phyloP scores from a whole-genome alignment of 1,140 invertebrate genomes.

The Psix sp. region DNA sequence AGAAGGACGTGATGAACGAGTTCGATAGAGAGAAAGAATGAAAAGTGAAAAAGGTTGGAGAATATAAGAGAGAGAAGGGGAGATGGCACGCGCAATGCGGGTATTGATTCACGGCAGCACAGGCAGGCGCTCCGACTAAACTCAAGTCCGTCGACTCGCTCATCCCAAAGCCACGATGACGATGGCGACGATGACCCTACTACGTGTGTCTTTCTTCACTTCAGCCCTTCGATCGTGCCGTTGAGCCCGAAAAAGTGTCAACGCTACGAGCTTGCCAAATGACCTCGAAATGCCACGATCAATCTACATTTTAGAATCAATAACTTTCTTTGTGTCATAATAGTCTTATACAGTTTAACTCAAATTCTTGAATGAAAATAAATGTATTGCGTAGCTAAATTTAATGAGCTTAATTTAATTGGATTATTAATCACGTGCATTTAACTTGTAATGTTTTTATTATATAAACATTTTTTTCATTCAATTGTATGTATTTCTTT shows the following conservation, averaged over 20 bases:
- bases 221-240: slow-evolving; percentile 49
- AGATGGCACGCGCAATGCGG: slow-evolving; percentile 77
- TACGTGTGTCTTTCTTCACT: slow-evolving; percentile 20
- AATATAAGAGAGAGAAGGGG: slow-evolving; percentile 64
- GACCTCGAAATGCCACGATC: slow-evolving; percentile 54
- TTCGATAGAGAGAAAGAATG: slow-evolving; percentile 64
- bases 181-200: slow-evolving; percentile 43
- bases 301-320: slow-evolving; percentile 41
- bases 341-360: too few relatives aligned
- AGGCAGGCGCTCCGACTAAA: slow-evolving; percentile 71
- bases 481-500: too few relatives aligned
- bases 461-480: too few relatives aligned
- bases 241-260: slow-evolving; percentile 57
- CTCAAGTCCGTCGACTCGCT: slow-evolving; percentile 71
- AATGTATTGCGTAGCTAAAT: too few relatives aligned
- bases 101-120: slow-evolving; percentile 76
- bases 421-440: too few relatives aligned
- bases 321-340: too few relatives aligned
- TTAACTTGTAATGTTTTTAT: too few relatives aligned
- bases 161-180: slow-evolving; percentile 58
- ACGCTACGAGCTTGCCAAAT: slow-evolving; percentile 49
- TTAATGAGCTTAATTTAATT: too few relatives aligned
- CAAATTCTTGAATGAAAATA: too few relatives aligned
- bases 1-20: slow-evolving; percentile 39
- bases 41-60: slow-evolving; percentile 66